Evolutionary conservation across 2,797 vertebrate genomes (phyloP), one percentile per base, ranked within the genome.

Genomic region (Hozukius guyotensis): DNA sequence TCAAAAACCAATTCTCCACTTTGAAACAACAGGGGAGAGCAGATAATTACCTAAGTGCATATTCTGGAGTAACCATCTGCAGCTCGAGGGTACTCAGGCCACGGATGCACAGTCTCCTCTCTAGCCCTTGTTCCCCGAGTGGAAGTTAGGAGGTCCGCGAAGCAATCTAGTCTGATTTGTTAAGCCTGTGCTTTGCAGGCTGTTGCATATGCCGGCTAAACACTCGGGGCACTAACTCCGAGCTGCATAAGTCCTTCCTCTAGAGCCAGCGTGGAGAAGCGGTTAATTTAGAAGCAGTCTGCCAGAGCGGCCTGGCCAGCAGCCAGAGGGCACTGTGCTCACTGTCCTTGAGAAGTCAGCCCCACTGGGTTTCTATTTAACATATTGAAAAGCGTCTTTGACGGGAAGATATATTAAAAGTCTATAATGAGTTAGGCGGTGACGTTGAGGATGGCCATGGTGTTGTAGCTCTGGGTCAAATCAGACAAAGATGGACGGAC

Each of bases 261-360:
- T 69, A 81, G 92, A 95, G 93, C 85, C 84, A 34, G 82, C 81
- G 70, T 91, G 83, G 92, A 95, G 91, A 94, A 88, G 86, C 89
- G 91, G 94, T 96, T 96, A 96, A 96, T 96, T 96, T 95, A 96
- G 96, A 94, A 93, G 94, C 94, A 94, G 94, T 94, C 94, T 94
- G 94, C 93, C 93, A 94, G 93, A 95, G 93, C 90, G 91, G 91
- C 94, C 94, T 96, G 95, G 94, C 93, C 85, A 57, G 91, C 92
- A 92, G 94, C 95, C 95, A 96, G 94, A 96, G 95, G 95, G 94
- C 94, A 95, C 90, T 83, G 86, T 92, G 93, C 90, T 94, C 93
- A 89, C 93, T 94, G 94, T 95, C 94, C 95, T 96, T 96, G 94
- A 95, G 94, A 93, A 92, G 94, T 90, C 89, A 75, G 92, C 93